Evolutionary conservation across 2,797 vertebrate genomes (phyloP), one percentile per base, ranked within the genome.

Genomic region (Sebastes hubbsi): DNA sequence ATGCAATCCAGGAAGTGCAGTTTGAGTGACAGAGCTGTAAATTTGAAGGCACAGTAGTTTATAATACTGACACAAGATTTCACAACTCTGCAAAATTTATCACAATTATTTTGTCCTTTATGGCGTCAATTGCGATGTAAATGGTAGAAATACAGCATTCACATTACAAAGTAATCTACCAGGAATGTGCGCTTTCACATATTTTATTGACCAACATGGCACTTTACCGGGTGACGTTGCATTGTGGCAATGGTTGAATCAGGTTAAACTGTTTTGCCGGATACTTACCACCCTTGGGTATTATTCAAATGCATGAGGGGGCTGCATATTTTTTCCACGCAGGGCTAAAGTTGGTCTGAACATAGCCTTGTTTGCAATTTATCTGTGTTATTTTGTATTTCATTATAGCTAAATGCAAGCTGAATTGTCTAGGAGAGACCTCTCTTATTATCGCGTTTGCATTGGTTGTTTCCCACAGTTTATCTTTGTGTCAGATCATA

Each of bases 261-360:
- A 20, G 29, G 30, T 46, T 64, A 2, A 27, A 42, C n/a, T 4
- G 4, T 36, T 55, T 58, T 32, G 42, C 42, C 16, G 2, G 42
- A 46, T 4, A 12, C 1, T 55, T 58, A 6, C 13, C 9, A 16
- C 7, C 29, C 3, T 0, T 1, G 3, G 13, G 4, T 55, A 2
- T 34, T 2, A 54, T 54, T n/a, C 20, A 36, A 6, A 60, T 34
- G 38, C 0, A 42, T 42, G 38, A 42, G 13, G 38, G 38, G 0
- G 38, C 38, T 42, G 38, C 38, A 42, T 42, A 42, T 42, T 14
- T 0, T 42, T 42, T 42, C 0, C 38, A 42, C 5, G 8, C 22
- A 24, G 4, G 14, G 2, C 6, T 46, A 20, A 42, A 34, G 18
- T 55, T 1, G 0, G 22, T 52, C 36, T 5, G 34, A 68, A 4